Evolutionary conservation across 2,113 vertebrate species (phyloP), one percentile per base, ranked within the genome.

Genomic region (Charina bottae): DNA sequence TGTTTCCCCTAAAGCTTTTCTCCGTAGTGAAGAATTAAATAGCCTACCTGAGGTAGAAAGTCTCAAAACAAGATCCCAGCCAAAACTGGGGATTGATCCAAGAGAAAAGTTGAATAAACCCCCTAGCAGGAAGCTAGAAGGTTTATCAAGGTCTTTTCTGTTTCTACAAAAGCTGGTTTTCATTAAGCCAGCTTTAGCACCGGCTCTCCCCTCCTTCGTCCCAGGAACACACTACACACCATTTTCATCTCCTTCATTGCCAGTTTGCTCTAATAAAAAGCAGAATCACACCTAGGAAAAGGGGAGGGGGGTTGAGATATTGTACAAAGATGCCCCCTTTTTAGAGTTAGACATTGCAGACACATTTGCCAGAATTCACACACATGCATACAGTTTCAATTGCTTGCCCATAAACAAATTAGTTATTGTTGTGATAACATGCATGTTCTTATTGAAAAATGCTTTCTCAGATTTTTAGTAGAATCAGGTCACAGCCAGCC

Each of bases 191-290:
- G 84, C 93, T 95, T 94, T 19, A 28, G 91, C 93, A 96, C 84
- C 89, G 91, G 88, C 23, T 91, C n/a, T 95, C 85, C 59, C 59
- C 93, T 94, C 93, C 84, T 93, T 93, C 94, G 42, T n/a, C 95
- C 93, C 91, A 89, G 78, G 96, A 96, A 96, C 85, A 55, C 92
- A 85, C 64, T 94, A 93, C 91, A 95, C 91, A 94, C 92, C 88
- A 84, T 56, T 85, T 58, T 28, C 6, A 26, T 90, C 93, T 93
- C 88, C 88, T 93, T 92, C 17, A 0, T 84, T 93, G 95, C 92
- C 95, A 95, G 93, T 93, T 90, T 95, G 89, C 83, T 93, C 58
- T 95, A 96, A 97, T 95, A 94, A 94, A 91, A 97, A 96, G 93
- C 95, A 97, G 94, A 92, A 89, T 87, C 88, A 91, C 89, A 94